Percentiles rank a stretch among this genome's conserved stretches.
Conservation (phyloP, 1,140 invertebrate genomes). For the Formica selysi region DNA sequence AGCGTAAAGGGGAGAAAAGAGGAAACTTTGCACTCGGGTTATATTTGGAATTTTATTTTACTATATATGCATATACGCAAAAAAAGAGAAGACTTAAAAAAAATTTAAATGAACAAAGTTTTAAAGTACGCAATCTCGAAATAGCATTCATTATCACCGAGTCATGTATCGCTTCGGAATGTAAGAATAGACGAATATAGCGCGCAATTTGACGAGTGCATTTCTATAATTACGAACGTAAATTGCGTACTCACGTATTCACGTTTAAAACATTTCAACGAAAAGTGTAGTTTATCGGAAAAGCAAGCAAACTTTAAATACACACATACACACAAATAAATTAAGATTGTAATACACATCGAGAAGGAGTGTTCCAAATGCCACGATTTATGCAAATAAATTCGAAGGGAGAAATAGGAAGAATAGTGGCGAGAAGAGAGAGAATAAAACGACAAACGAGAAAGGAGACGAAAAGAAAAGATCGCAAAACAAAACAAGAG, state of each 20-base stretch:
- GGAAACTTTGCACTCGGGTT: not conserved
- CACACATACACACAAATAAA: not conserved
- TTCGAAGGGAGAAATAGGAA: not conserved
- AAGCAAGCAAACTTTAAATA: not conserved
- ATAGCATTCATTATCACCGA: constrained; percentile 12
- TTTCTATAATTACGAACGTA: constrained; percentile 1
- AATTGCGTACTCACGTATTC: constrained; percentile 37
- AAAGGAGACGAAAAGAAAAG: not conserved
- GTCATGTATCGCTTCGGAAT: not conserved
- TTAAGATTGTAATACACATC: not conserved
- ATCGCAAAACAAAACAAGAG: constrained; percentile 6
- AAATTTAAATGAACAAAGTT: constrained; percentile 40
- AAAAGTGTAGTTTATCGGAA: constrained; percentile 11
- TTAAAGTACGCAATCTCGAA: constrained; percentile 17
- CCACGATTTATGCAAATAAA: constrained; percentile 39
- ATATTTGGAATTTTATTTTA: constrained; percentile 12
- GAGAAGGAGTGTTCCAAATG: not conserved
- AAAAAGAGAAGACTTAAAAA: not conserved
- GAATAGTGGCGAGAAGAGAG: not conserved
- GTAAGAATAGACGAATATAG: not conserved
- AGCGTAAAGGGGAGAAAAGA: not conserved
- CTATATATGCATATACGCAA: not conserved
- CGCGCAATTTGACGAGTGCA: no score
- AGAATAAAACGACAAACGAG: not conserved
- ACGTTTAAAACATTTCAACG: constrained; percentile 25